These are phyloP conservation scores for Hiodon tergisus DNA, from an alignment of 2,113 vertebrate species.

Conservation along the genomic window DNA sequence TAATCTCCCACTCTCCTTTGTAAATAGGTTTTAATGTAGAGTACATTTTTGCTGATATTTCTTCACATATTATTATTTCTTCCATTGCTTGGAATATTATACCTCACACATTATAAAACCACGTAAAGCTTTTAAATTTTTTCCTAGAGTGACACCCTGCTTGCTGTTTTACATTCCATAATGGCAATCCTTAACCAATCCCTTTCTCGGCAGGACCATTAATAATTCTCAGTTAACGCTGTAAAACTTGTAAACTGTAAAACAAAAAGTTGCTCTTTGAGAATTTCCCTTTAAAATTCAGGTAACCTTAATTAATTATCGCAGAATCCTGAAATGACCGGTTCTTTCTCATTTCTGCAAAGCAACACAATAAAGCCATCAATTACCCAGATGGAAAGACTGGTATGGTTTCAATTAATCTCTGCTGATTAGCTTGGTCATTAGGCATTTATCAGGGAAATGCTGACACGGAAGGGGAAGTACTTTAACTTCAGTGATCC, in stretches of 20 bases:
- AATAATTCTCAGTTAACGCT: too few species aligned
- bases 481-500: neutral
- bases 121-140: neutral
- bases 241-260: neutral
- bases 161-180: neutral
- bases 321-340: conserved; percentile 14
- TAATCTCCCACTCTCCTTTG: too few species aligned
- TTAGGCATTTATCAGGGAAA: conserved; percentile 21
- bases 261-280: neutral
- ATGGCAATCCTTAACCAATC: neutral
- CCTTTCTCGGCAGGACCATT: neutral
- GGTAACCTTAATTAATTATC: conserved; percentile 28
- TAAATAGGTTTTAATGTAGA: too few species aligned
- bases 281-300: conserved; percentile 3
- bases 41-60: too few species aligned
- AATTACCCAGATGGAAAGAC: conserved; percentile 28
- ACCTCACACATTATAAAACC: neutral
- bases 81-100: too few species aligned
- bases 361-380: conserved; percentile 33
- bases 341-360: conserved; percentile 27
- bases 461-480: conserved; percentile 25
- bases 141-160: neutral
- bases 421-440: conserved; percentile 27
- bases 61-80: too few species aligned
- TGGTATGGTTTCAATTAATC: conserved; percentile 38